Base-by-base conservation (phyloP, 1,140 invertebrate genomes). In the Drosophila hydei region DNA sequence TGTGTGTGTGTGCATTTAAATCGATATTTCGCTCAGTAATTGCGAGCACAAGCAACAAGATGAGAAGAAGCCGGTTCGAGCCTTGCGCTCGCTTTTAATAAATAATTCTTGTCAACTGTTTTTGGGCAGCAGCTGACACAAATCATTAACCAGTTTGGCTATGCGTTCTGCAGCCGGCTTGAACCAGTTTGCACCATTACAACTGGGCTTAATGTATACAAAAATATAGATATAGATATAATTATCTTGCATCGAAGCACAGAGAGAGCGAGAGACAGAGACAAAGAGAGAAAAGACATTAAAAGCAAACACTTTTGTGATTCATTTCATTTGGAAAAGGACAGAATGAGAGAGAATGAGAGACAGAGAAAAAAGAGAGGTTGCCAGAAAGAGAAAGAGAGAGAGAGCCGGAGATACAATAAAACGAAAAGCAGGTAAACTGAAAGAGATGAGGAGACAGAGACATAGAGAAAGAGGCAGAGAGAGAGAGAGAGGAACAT, bases 121-220 rank as follows among this genome's bases (percentile, higher is more conserved):
- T 25, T 42, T 45, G 18, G 27, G 8, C 50, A 27, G 25, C 25
- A 56, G 47, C 45, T 65, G 62, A 12, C 42, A 56, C 62, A 16
- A 58, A 38, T 56, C 33, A 11, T 50, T 40, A 65, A 56, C 62
- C 61, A 64, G 61, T 64, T 64, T 58, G 38, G 38, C 9, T 25
- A 8, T 14, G 50, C 21, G 30, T 11, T 33, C 3, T 33, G 30
- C 30, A 12, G 9, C 30, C 30, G 30, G 23, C 23, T 45, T 70
- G 30, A 63, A 70, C 59, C 30, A 70, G 67, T 63, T 63, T 70
- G 18, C 12, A 25, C 19, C 38, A 42, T 14, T 16, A 42, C 6
- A 42, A 16, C 6, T 2, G 6, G 11, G 9, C 9, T 33, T 11
- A 33, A 33, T 33, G 30, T 33, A 42, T 7, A 14, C 14, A 4